Base-by-base conservation (phyloP, 2,797 vertebrate genomes). In the Vipera latastei region DNA sequence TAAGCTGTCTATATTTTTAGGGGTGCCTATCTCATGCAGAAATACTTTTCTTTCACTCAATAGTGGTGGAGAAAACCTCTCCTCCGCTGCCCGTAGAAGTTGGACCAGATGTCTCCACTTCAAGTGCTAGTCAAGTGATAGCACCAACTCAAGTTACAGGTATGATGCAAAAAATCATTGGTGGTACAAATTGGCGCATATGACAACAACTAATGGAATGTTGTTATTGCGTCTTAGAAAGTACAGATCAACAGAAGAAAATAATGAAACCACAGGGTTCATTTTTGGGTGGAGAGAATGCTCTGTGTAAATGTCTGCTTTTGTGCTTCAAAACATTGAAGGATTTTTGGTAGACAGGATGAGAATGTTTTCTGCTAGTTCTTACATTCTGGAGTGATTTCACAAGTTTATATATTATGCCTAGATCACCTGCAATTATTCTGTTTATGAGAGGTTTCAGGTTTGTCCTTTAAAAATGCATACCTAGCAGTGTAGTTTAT, bases 91-190 rank as follows among this genome's bases (percentile, higher is more conserved):
- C 98, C 53, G 98, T 99, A 61, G 98, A 98, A 96, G 97, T 99
- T 94, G 98, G 98, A 92, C 99, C 99, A 1, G 98, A 98, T 95
- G 97, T 96, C 51, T 98, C 98, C 38, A 97, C 98, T 1, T 98
- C 98, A 0, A 99, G 99, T 78, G 98, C 98, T 63, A 99, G 98
- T 96, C 99, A 99, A 97, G 98, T 98, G 96, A 99, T 99, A 86
- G 98, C 98, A 53, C 98, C 99, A 87, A 99, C 98, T 89, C 98
- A 99, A 97, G 98, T 98, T 93, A 98, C 98, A 96, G 99, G 99
- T 99, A 96, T 96, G 93, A 94, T 95, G 92, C 18, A 51, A 89
- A 59, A 59, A 93, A 93, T 38, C 92, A 90, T 38, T 89, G 69
- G 93, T 93, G 87, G 91, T 32, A 5, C 65, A 0, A 25, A 88